phyloP scores from a whole-genome alignment of 2,888 invertebrate genomes.

The Drosophila anomalata region DNA sequence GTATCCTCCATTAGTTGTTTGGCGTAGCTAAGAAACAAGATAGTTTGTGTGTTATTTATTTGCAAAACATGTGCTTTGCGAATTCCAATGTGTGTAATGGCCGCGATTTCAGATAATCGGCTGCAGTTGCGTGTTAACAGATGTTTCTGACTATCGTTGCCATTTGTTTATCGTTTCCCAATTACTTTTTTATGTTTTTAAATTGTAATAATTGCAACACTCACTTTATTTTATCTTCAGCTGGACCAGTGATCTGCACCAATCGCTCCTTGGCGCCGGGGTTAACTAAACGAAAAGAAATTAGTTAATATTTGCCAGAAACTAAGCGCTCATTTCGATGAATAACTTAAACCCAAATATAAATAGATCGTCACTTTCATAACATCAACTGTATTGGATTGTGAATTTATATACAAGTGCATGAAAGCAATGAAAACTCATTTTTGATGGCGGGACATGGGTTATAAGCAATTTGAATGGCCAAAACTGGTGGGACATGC shows the following conservation, averaged over 20 bases:
- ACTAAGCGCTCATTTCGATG: too few species aligned
- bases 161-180: not conserved
- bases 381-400: constrained; percentile 6
- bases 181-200: not conserved
- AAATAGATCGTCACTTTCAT: constrained; percentile 2
- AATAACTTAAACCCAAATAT: not conserved
- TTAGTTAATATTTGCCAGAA: not conserved
- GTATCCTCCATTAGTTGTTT: constrained; percentile 97
- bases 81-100: not conserved
- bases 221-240: constrained; percentile 96
- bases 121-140: not conserved
- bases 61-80: not conserved
- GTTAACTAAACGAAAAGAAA: constrained; percentile 87
- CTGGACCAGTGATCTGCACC: constrained; percentile 97
- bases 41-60: not conserved
- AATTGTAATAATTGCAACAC: constrained; percentile 78
- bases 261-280: constrained; percentile 97
- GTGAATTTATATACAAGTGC: not conserved
- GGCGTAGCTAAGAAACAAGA: constrained; percentile 87
- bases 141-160: constrained; percentile 2
- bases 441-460: not conserved
- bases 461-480: not conserved
- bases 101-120: not conserved
- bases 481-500: not conserved
- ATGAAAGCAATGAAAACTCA: not conserved